phyloP scores from a whole-genome alignment of 2,113 vertebrate genomes.

The Vidua chalybeata region DNA sequence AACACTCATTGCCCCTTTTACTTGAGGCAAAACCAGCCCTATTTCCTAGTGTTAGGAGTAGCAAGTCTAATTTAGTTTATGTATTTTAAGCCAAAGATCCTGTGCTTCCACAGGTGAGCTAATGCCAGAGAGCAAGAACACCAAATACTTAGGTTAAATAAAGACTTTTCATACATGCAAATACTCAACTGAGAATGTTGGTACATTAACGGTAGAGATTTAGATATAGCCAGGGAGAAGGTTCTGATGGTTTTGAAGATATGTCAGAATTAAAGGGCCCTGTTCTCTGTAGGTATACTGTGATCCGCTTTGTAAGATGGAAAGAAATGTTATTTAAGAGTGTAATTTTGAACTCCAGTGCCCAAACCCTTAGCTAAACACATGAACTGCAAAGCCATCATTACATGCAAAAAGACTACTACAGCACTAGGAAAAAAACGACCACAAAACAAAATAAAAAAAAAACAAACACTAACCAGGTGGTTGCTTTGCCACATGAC shows the following conservation, averaged over 20 bases:
- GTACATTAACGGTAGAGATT: background rate
- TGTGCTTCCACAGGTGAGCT: background rate
- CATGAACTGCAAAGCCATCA: fast-evolving
- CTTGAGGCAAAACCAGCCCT: background rate
- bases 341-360: background rate
- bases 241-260: background rate
- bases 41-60: background rate
- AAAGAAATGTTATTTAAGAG: background rate
- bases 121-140: background rate
- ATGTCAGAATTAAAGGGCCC: background rate
- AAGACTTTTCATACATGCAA: fast-evolving
- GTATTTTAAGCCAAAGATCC: background rate
- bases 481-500: background rate
- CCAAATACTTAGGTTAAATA: background rate
- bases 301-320: background rate
- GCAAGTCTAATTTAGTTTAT: background rate
- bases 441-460: background rate
- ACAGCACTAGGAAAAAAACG: background rate
- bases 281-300: background rate
- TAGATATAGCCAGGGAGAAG: background rate
- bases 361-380: background rate
- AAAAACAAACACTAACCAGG: background rate
- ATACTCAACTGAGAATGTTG: background rate
- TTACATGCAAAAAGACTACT: background rate
- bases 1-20: fast-evolving